phyloP scores from a whole-genome alignment of 2,888 invertebrate species.

The Colostygia pectinataria region DNA sequence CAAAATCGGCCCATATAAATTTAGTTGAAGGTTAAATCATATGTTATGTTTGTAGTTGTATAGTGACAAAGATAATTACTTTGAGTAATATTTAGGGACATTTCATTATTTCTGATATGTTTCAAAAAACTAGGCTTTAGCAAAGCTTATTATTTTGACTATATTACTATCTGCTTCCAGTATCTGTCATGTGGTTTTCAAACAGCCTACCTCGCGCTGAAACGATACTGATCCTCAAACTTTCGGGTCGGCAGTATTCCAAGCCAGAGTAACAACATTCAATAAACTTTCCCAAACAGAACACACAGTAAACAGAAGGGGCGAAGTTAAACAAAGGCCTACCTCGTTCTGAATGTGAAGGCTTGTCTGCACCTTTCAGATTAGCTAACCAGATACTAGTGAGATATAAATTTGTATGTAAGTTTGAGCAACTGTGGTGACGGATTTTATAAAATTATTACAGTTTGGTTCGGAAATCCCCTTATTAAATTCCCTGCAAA shows the following conservation, averaged over 20 bases:
- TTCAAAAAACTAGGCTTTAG: no score
- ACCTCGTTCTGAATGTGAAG: constrained; percentile 15
- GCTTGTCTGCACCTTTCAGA: constrained; percentile 13
- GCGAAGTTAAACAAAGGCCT: constrained; percentile 24
- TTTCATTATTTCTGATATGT: no score
- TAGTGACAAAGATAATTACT: no score
- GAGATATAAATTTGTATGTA: neutral
- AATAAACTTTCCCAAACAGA: constrained; percentile 29
- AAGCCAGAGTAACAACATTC: constrained; percentile 17
- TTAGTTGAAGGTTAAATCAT: no score
- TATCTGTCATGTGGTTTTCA: neutral
- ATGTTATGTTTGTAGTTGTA: no score
- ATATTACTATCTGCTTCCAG: neutral
- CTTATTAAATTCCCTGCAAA: no score
- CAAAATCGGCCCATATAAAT: no score
- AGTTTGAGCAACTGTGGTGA: no score
- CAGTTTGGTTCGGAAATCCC: no score
- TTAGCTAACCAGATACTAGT: constrained; percentile 2
- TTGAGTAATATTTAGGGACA: no score
- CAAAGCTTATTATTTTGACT: no score
- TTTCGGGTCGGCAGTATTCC: constrained; percentile 22
- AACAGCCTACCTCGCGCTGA: constrained; percentile 1
- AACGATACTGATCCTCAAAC: constrained; percentile 20
- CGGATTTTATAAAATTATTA: no score
- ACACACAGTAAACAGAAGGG: constrained; percentile 22